These are phyloP conservation scores for Hydrozoanthus tunicans DNA, from an alignment of 64 coral and sea anemone species.

Conservation along the genomic window DNA sequence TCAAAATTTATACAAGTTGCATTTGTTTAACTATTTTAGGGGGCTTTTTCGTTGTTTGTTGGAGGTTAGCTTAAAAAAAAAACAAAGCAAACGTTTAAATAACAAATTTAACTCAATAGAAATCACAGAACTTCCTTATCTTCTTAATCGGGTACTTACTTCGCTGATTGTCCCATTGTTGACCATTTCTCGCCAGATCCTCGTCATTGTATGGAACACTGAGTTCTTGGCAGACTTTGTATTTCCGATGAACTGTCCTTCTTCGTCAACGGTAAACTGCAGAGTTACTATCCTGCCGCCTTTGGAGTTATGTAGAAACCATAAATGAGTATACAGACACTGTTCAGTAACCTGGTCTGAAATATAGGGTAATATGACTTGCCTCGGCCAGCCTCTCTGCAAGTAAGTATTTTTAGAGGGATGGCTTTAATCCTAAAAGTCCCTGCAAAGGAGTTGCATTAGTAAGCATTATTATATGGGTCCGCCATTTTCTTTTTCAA, in stretches of 20 bases:
- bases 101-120: not conserved
- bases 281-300: slow-evolving; percentile 68
- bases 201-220: slow-evolving; percentile 64
- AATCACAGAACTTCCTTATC: not conserved
- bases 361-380: too few species aligned
- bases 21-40: too few species aligned
- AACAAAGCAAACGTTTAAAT: not conserved
- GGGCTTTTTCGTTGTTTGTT: too few species aligned
- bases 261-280: slow-evolving; percentile 63
- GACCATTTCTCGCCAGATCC: slow-evolving; percentile 68
- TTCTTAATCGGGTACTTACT: not conserved
- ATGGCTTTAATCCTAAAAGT: too few species aligned
- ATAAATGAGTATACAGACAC: too few species aligned
- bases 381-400: too few species aligned
- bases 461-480: too few species aligned
- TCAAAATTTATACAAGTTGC: too few species aligned
- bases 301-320: not conserved
- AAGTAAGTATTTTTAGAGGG: too few species aligned
- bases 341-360: too few species aligned
- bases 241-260: slow-evolving; percentile 74
- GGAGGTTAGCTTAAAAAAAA: not conserved
- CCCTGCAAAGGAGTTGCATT: too few species aligned
- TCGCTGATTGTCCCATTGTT: slow-evolving; percentile 66
- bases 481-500: too few species aligned
- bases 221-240: slow-evolving; percentile 54